phyloP scores from a whole-genome alignment of 2,113 vertebrate species.

The Pelvicachromis taeniatus region DNA sequence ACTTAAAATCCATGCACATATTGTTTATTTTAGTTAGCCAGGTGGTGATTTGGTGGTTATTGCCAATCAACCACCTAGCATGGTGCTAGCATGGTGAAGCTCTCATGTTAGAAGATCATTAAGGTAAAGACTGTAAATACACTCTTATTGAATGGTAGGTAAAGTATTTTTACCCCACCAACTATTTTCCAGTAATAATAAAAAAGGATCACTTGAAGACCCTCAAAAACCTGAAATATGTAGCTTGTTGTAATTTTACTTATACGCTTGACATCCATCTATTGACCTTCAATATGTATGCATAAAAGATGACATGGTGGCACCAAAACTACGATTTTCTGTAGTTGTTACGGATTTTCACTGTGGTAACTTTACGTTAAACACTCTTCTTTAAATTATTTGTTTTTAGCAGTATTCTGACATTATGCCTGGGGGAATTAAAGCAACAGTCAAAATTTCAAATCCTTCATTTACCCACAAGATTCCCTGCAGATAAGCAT shows the following conservation, averaged over 20 bases:
- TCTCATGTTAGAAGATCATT: neutral
- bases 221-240: neutral
- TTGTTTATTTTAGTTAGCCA: neutral
- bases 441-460: neutral
- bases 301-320: neutral
- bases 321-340: neutral
- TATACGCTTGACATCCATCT: neutral
- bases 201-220: neutral
- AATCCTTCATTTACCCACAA: neutral
- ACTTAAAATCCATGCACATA: neutral
- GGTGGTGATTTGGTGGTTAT: neutral
- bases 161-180: neutral
- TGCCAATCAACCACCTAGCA: no score
- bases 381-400: neutral
- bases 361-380: neutral
- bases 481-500: neutral
- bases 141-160: neutral
- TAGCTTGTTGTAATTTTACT: neutral
- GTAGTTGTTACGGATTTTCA: neutral
- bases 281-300: neutral
- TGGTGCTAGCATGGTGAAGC: neutral
- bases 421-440: neutral
- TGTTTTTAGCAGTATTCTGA: neutral
- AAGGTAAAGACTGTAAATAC: neutral
- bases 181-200: neutral